Evolutionary conservation across 2,888 invertebrate species (phyloP).

Genomic region (Cotesia congregata): DNA sequence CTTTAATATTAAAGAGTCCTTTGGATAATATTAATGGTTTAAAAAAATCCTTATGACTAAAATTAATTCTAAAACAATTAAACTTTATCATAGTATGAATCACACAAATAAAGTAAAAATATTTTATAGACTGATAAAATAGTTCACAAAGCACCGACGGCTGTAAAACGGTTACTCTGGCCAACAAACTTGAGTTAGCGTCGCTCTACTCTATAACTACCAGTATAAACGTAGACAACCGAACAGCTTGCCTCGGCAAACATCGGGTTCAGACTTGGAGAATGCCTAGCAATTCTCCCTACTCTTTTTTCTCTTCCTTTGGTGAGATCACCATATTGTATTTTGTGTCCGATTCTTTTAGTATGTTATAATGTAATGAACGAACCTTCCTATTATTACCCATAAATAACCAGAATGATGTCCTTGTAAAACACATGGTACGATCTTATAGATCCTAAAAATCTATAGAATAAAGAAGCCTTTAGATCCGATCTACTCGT

Average conservation of each 20-base stretch:
- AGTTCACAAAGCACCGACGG: slow-evolving; percentile 59
- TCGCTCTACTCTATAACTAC: slow-evolving; percentile 42
- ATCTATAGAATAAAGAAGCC: neutral
- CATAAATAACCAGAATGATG: neutral
- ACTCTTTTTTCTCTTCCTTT: slow-evolving; percentile 17
- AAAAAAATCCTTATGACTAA: neutral
- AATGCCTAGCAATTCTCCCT: slow-evolving; percentile 48
- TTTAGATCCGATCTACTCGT: neutral
- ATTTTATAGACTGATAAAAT: slow-evolving; percentile 34
- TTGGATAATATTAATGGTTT: neutral
- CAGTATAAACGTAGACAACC: slow-evolving; percentile 55
- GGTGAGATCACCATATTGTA: slow-evolving; percentile 11
- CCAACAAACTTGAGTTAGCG: slow-evolving; percentile 58
- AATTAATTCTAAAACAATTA: neutral
- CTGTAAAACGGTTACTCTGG: slow-evolving; percentile 66
- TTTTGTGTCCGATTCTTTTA: slow-evolving; percentile 2
- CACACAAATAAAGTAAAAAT: neutral
- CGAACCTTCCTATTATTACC: neutral
- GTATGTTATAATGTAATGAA: neutral
- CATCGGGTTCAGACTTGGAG: slow-evolving; percentile 56
- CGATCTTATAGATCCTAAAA: neutral
- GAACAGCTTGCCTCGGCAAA: slow-evolving; percentile 60
- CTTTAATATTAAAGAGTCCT: neutral
- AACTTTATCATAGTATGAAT: neutral
- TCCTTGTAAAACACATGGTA: neutral